Evolutionary conservation across 2,888 invertebrate species (phyloP).

Genomic region (Cerastis leucographa): DNA sequence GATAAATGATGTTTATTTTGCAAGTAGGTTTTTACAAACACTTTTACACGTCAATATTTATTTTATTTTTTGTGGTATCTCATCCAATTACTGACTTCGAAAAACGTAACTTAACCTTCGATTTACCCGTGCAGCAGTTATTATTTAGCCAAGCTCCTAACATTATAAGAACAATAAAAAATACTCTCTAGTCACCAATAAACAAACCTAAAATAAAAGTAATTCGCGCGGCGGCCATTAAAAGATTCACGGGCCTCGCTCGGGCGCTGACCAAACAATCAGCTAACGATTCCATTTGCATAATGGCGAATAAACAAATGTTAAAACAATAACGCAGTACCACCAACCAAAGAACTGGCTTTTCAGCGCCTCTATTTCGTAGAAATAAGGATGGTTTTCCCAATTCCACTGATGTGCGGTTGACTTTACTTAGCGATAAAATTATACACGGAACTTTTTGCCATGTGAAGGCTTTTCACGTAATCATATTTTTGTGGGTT

Average conservation of each 20-base stretch:
- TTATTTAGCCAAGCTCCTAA: not conserved
- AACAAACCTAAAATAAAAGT: conserved; percentile 24
- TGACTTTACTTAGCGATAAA: conserved; percentile 4
- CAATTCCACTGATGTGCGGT: not conserved
- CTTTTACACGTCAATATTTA: too few species aligned
- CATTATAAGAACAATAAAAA: not conserved
- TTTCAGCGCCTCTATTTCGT: not conserved
- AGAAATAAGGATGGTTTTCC: not conserved
- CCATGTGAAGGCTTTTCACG: conserved; percentile 15
- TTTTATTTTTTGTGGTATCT: too few species aligned
- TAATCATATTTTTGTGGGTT: conserved; percentile 14
- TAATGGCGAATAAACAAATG: conserved; percentile 53
- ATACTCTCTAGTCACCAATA: conserved; percentile 5
- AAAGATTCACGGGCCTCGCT: conserved; percentile 30
- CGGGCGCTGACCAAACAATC: conserved; percentile 48
- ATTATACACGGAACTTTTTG: conserved; percentile 14
- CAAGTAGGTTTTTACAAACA: too few species aligned
- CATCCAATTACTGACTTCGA: not conserved
- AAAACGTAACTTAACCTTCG: not conserved
- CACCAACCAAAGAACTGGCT: not conserved
- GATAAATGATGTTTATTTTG: too few species aligned
- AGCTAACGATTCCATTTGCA: conserved; percentile 54
- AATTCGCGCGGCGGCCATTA: conserved; percentile 30
- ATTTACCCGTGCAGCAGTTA: not conserved
- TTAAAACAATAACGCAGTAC: conserved; percentile 35